Conservation (phyloP, 2,888 invertebrate genomes). For the Acronicta aceris region DNA sequence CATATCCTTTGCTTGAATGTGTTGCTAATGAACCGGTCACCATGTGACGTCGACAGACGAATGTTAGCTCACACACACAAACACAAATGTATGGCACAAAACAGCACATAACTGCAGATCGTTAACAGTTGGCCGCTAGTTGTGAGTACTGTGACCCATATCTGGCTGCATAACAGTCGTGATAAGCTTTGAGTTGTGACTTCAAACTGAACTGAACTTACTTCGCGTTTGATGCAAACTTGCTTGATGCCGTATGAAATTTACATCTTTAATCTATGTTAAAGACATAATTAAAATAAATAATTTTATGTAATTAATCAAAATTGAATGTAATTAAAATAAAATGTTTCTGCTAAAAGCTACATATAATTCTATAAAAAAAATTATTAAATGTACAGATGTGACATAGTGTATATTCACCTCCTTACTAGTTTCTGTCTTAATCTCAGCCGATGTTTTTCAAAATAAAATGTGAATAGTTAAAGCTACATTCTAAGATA, state of each 20-base stretch:
- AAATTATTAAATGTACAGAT: too few relatives aligned
- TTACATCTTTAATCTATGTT: too few relatives aligned
- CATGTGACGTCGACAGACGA: slow-evolving; percentile 8
- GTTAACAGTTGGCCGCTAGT: slow-evolving; percentile 37
- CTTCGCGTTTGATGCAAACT: slow-evolving; percentile 13
- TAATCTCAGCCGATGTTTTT: background rate
- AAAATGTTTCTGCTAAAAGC: too few relatives aligned
- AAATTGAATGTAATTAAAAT: too few relatives aligned
- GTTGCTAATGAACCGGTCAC: slow-evolving; percentile 36
- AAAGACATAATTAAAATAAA: too few relatives aligned
- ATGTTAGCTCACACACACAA: slow-evolving; percentile 3
- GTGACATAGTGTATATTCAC: too few relatives aligned
- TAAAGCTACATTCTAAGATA: slow-evolving; percentile 2
- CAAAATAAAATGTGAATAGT: background rate
- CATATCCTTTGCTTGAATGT: slow-evolving; percentile 17
- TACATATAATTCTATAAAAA: too few relatives aligned
- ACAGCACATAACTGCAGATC: slow-evolving; percentile 19
- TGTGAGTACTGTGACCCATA: slow-evolving; percentile 45
- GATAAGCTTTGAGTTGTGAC: slow-evolving; percentile 44
- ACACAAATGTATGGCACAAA: slow-evolving; percentile 4
- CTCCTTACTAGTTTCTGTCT: too few relatives aligned
- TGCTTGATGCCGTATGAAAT: too few relatives aligned
- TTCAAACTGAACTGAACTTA: slow-evolving; percentile 31
- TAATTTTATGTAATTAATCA: too few relatives aligned
- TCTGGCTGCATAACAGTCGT: slow-evolving; percentile 28